Conservation (phyloP, 2,797 vertebrate species). For the Phyllotis vaccarum region DNA sequence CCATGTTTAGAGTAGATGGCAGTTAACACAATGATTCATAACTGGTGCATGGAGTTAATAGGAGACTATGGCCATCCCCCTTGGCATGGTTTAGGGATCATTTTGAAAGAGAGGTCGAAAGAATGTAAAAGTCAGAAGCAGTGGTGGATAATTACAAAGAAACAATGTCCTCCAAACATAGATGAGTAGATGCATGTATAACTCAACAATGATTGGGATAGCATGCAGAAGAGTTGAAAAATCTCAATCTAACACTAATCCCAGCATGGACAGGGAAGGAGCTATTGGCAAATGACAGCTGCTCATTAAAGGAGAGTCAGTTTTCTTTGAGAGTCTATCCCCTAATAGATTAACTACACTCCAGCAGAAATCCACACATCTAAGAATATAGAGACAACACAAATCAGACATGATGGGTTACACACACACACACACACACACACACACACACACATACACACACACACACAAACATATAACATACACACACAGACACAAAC, state of each 20-base stretch:
- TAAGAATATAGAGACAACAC: not conserved
- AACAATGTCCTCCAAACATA: no score
- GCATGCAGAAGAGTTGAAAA: not conserved
- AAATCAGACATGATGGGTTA: no score
- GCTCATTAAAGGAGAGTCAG: not conserved
- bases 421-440: no score
- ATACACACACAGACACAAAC: no score
- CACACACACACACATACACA: no score
- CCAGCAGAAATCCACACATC: not conserved
- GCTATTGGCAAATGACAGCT: not conserved
- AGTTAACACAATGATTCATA: not conserved
- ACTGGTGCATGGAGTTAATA: not conserved
- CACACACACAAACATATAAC: no score
- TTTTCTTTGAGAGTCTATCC: not conserved
- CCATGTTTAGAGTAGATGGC: not conserved
- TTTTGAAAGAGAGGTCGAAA: not conserved
- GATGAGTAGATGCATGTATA: not conserved
- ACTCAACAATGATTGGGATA: not conserved
- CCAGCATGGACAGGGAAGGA: not conserved
- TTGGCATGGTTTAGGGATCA: not conserved
- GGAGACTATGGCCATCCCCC: no score
- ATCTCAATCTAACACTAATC: not conserved
- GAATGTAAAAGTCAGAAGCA: no score
- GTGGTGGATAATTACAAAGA: no score
- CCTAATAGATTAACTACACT: not conserved